Percentiles rank a stretch among this genome's conserved stretches.
These are phyloP conservation scores for Gymnopithys bicolor DNA, from an alignment of 2,797 vertebrate species.

Conservation along the genomic window DNA sequence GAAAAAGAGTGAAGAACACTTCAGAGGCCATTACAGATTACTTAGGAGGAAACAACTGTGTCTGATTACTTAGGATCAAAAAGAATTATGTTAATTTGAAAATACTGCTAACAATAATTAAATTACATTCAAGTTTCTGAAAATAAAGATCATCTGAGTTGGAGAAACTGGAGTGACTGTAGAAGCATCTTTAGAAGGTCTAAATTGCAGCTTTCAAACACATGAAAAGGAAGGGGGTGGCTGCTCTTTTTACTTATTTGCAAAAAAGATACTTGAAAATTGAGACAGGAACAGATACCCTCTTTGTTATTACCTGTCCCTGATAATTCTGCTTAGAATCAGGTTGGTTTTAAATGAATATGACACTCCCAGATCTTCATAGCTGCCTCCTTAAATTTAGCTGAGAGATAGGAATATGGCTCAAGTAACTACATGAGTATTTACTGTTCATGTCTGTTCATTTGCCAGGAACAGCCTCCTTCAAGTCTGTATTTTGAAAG, in stretches of 20 bases:
- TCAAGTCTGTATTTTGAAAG: background rate
- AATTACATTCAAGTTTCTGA: background rate
- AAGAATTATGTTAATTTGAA: constrained; percentile 1
- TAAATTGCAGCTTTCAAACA: background rate
- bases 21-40: background rate
- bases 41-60: background rate
- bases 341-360: background rate
- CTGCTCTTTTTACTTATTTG: background rate
- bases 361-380: background rate
- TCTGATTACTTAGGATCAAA: background rate
- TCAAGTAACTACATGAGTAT: background rate
- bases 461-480: background rate
- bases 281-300: background rate
- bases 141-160: background rate
- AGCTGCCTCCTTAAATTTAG: background rate
- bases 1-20: background rate
- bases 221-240: background rate
- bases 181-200: background rate
- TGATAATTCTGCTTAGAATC: background rate
- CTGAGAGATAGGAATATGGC: background rate
- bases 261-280: background rate
- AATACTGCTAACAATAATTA: background rate
- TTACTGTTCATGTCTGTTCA: background rate
- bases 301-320: background rate
- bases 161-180: background rate